phyloP scores from a whole-genome alignment of 2,888 invertebrate species.

The Caenorhabditis sp. region DNA sequence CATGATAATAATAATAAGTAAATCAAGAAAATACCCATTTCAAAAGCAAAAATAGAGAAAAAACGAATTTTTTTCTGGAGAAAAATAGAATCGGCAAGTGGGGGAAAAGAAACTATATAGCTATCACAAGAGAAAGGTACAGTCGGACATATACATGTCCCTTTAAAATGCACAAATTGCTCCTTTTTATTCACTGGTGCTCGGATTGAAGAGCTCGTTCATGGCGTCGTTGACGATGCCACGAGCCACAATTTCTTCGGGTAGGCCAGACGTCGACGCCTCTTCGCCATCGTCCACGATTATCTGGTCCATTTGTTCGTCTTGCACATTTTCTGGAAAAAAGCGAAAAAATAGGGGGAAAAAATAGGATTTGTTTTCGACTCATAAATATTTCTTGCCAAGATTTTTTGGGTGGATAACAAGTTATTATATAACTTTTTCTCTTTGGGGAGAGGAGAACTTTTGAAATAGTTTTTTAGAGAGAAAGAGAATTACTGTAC shows the following conservation, averaged over 20 bases:
- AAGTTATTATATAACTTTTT: neutral
- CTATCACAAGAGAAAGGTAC: no score
- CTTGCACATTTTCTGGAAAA: neutral
- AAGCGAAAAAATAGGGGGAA: no score
- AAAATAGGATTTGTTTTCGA: neutral
- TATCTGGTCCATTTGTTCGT: neutral
- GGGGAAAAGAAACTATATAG: neutral
- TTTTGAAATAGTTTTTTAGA: no score
- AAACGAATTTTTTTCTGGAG: no score
- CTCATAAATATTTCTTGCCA: neutral
- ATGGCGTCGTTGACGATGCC: constrained; percentile 51
- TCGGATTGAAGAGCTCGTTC: constrained; percentile 43
- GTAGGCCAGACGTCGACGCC: constrained; percentile 2
- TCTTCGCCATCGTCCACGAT: neutral
- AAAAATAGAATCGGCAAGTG: neutral
- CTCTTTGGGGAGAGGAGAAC: neutral
- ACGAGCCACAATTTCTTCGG: constrained; percentile 50
- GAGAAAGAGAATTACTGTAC: no score
- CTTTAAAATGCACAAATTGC: no score
- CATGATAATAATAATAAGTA: constrained; percentile 8
- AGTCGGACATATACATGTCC: no score
- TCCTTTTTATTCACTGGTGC: neutral
- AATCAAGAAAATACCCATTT: constrained; percentile 5
- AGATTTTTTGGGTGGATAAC: neutral
- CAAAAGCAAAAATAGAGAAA: neutral